Percentiles rank a stretch among this genome's conserved stretches.
Conservation (phyloP, 2,113 vertebrate genomes). For the Lutjanus erythropterus region DNA sequence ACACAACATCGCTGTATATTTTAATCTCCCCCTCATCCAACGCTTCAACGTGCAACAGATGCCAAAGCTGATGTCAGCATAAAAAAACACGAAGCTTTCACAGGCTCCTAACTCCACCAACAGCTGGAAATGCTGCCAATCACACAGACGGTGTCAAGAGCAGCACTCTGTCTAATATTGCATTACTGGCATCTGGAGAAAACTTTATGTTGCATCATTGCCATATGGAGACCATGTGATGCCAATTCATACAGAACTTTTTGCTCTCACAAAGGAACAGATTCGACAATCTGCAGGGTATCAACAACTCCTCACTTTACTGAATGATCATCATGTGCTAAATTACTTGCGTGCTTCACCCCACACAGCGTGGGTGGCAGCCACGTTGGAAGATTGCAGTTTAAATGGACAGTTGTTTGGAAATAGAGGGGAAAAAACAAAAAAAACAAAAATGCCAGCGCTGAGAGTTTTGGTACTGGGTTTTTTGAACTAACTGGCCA, state of each 20-base stretch:
- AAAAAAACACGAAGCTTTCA: conserved; percentile 12
- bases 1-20: conserved; percentile 16
- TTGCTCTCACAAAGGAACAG: conserved; percentile 24
- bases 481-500: conserved; percentile 37
- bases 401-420: conserved; percentile 54
- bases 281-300: conserved; percentile 45
- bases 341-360: conserved; percentile 47
- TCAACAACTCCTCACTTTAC: conserved; percentile 46
- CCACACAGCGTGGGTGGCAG: conserved; percentile 40
- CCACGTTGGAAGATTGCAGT: conserved; percentile 30
- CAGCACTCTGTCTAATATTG: conserved; percentile 25
- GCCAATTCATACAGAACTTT: conserved; percentile 26
- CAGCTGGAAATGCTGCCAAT: conserved; percentile 69
- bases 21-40: conserved; percentile 32
- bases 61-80: conserved; percentile 56
- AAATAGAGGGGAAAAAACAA: neutral
- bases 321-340: conserved; percentile 57
- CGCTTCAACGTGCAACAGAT: conserved; percentile 56
- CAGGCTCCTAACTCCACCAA: conserved; percentile 37
- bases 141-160: conserved; percentile 52
- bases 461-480: conserved; percentile 7
- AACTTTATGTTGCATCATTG: conserved; percentile 31
- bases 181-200: conserved; percentile 49
- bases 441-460: neutral
- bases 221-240: conserved; percentile 46